Evolutionary conservation across 2,797 vertebrate species (phyloP).

Genomic region (Mormyrus proboscirostris): DNA sequence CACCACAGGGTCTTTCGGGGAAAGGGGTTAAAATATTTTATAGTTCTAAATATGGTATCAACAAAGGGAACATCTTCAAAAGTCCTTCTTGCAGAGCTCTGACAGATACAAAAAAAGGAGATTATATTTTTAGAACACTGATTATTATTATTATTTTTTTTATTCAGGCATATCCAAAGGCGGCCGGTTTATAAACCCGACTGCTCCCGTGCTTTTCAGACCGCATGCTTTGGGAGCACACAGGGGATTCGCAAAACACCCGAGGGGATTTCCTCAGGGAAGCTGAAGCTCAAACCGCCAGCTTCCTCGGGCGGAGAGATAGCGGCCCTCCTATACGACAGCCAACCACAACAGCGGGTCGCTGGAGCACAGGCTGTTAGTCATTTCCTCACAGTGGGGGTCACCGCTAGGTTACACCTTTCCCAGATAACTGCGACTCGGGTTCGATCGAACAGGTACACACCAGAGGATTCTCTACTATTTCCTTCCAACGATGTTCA

Average conservation of each 20-base stretch:
- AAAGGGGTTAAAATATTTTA: neutral
- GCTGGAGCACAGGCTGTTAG: slow-evolving; percentile 63
- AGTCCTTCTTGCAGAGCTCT: neutral
- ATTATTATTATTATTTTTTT: neutral
- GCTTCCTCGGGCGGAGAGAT: slow-evolving; percentile 58
- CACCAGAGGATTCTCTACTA: neutral
- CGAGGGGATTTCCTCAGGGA: slow-evolving; percentile 57
- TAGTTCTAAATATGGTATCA: slow-evolving; percentile 21
- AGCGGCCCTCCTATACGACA: slow-evolving; percentile 6
- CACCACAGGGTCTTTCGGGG: neutral
- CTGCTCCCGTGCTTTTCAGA: neutral
- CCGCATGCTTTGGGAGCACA: slow-evolving; percentile 25
- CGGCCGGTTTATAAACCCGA: neutral
- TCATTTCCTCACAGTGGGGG: slow-evolving; percentile 66
- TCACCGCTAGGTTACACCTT: slow-evolving; percentile 67
- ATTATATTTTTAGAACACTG: neutral
- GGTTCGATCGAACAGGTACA: neutral
- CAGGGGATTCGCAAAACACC: slow-evolving; percentile 35
- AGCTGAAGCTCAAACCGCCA: slow-evolving; percentile 49
- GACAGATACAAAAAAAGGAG: neutral
- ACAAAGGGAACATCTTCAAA: slow-evolving; percentile 42
- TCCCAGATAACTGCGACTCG: slow-evolving; percentile 57
- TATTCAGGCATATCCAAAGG: neutral
- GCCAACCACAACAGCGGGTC: slow-evolving; percentile 74
- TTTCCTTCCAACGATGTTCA: neutral